Conservation (phyloP, 2,797 vertebrate species). For the Oryzias sinensis region DNA sequence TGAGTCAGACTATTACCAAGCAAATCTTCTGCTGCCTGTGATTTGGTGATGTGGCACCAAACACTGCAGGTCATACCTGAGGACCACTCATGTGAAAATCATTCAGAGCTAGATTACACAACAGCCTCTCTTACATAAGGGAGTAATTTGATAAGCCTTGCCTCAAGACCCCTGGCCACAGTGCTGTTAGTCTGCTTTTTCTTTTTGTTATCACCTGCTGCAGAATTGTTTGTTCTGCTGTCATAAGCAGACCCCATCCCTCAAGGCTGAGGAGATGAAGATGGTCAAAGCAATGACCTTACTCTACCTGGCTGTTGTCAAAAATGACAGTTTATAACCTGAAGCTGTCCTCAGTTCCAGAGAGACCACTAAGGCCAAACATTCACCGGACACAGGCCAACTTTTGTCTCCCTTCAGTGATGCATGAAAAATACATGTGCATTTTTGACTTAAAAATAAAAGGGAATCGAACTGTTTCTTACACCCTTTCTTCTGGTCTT, state of each 20-base stretch:
- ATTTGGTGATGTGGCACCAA: constrained; percentile 20
- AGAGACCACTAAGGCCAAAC: constrained; percentile 1
- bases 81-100: constrained; percentile 45
- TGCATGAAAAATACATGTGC: background rate
- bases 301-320: constrained; percentile 24
- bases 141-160: constrained; percentile 44
- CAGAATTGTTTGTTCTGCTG: constrained; percentile 43
- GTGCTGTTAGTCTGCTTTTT: constrained; percentile 16
- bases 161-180: constrained; percentile 39
- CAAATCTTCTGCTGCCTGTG: constrained; percentile 14
- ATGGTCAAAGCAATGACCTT: constrained; percentile 35
- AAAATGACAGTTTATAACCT: constrained; percentile 17
- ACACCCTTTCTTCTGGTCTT: constrained; percentile 58
- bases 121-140: constrained; percentile 57
- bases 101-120: constrained; percentile 57
- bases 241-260: constrained; percentile 15
- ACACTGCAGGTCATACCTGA: constrained; percentile 52
- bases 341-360: constrained; percentile 9
- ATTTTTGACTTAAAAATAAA: background rate
- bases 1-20: constrained; percentile 29
- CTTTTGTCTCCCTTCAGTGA: background rate
- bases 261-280: constrained; percentile 14
- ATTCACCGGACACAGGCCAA: constrained; percentile 24
- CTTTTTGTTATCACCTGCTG: constrained; percentile 1
- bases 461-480: constrained; percentile 28